These are phyloP conservation scores for Amblyornis subalaris DNA, from an alignment of 2,113 vertebrate genomes.

Conservation along the genomic window DNA sequence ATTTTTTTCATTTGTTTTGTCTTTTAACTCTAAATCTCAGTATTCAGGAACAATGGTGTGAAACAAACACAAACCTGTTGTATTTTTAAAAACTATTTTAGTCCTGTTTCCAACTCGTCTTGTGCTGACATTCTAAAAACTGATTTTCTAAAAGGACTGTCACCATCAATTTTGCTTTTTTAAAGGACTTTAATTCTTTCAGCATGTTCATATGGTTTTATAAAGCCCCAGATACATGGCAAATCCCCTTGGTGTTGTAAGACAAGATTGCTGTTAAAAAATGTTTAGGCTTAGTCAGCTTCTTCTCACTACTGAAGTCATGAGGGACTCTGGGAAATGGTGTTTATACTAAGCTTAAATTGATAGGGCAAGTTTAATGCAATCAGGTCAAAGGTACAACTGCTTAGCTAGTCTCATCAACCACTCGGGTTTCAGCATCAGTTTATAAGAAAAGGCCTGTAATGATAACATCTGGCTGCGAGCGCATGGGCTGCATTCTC, in stretches of 20 bases:
- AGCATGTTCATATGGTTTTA: constrained; percentile 84
- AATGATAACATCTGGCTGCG: constrained; percentile 84
- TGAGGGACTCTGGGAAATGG: constrained; percentile 81
- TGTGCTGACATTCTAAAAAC: constrained; percentile 62
- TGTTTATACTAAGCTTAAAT: constrained; percentile 86
- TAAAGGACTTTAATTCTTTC: constrained; percentile 83
- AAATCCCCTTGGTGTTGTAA: constrained; percentile 86
- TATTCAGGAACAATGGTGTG: constrained; percentile 10
- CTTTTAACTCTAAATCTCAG: constrained; percentile 9
- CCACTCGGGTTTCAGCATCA: constrained; percentile 80
- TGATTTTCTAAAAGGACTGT: constrained; percentile 76
- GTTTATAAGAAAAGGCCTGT: constrained; percentile 80
- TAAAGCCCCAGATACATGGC: constrained; percentile 78
- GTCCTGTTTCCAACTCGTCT: constrained; percentile 25
- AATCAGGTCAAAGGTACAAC: constrained; percentile 86
- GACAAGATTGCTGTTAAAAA: constrained; percentile 87
- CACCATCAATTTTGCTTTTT: constrained; percentile 79
- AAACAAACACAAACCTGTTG: constrained; percentile 38
- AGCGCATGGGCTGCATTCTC: constrained; percentile 69
- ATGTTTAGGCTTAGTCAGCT: constrained; percentile 83
- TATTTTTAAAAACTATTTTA: constrained; percentile 34
- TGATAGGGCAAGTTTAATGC: constrained; percentile 86
- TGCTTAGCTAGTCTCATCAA: constrained; percentile 87
- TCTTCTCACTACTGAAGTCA: constrained; percentile 78
- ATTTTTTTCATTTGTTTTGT: not conserved